Percentiles rank a stretch among this genome's conserved stretches.
phyloP scores from a whole-genome alignment of 2,113 vertebrate species.

The Coracopsis vasa region DNA sequence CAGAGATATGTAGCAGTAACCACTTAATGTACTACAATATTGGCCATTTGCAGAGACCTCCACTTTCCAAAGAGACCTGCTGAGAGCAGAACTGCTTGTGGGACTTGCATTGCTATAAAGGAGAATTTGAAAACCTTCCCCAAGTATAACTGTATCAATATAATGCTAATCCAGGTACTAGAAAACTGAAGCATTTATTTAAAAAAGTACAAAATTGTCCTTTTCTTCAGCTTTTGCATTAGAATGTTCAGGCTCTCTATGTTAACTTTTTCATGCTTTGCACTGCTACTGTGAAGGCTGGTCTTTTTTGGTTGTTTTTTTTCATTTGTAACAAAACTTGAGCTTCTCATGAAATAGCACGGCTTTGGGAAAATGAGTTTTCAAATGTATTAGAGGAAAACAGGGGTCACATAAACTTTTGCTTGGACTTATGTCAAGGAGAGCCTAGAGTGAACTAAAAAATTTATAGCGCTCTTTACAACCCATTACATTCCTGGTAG shows the following conservation, averaged over 20 bases:
- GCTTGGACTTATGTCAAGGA: neutral
- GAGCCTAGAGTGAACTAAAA: neutral
- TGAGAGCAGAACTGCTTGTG: neutral
- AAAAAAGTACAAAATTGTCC: accelerated
- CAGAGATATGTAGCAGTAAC: neutral
- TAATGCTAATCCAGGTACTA: neutral
- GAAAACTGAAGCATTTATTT: neutral
- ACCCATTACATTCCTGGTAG: neutral
- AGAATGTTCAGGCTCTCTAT: neutral
- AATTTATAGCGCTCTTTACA: neutral
- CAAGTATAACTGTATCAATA: neutral
- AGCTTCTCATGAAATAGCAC: neutral
- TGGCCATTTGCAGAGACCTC: neutral
- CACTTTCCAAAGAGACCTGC: neutral
- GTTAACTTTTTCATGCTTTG: neutral
- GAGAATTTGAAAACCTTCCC: neutral
- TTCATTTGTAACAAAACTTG: neutral
- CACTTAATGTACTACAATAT: neutral
- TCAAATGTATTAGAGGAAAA: neutral
- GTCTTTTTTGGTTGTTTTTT: too few species aligned
- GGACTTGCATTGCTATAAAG: neutral
- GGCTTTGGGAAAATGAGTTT: neutral
- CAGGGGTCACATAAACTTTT: neutral
- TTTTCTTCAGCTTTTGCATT: neutral
- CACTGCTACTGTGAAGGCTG: neutral